These are phyloP conservation scores for Cerceris ruficornis DNA, from an alignment of 2,888 invertebrate genomes.

Conservation along the genomic window DNA sequence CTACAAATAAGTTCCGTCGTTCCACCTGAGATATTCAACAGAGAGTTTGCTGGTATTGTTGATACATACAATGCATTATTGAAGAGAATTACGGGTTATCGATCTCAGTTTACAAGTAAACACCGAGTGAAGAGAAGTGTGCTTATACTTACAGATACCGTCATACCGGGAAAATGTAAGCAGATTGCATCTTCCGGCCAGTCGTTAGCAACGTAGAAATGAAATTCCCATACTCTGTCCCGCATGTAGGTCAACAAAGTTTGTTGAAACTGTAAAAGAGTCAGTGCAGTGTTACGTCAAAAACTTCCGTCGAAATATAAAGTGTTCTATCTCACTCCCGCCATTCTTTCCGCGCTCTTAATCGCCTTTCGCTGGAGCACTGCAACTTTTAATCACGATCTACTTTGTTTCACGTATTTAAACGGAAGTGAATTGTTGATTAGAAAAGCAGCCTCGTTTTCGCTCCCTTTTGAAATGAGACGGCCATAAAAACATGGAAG, in stretches of 20 bases:
- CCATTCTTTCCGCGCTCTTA: background rate
- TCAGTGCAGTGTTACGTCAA: constrained; percentile 4
- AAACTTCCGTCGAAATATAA: background rate
- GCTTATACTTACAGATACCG: constrained; percentile 88
- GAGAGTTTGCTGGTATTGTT: background rate
- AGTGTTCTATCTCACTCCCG: background rate
- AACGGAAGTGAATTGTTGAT: too few species aligned
- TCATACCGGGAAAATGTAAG: constrained; percentile 94
- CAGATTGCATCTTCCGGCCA: constrained; percentile 92
- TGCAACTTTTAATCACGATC: background rate
- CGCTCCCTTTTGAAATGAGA: too few species aligned
- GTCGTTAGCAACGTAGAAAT: constrained; percentile 94
- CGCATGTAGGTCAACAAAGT: constrained; percentile 94
- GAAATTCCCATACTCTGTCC: constrained; percentile 94
- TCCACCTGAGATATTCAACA: background rate
- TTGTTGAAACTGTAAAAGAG: constrained; percentile 91
- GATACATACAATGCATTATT: constrained; percentile 2
- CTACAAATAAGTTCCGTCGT: background rate
- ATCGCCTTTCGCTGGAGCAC: background rate
- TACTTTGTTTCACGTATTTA: too few species aligned
- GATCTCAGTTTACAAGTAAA: background rate
- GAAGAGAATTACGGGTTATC: background rate
- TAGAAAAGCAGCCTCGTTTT: too few species aligned
- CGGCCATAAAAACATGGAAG: too few species aligned
- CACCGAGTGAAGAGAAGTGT: background rate